Conservation (phyloP, 1,140 invertebrate genomes). For the Ceratosolen solmsi region DNA sequence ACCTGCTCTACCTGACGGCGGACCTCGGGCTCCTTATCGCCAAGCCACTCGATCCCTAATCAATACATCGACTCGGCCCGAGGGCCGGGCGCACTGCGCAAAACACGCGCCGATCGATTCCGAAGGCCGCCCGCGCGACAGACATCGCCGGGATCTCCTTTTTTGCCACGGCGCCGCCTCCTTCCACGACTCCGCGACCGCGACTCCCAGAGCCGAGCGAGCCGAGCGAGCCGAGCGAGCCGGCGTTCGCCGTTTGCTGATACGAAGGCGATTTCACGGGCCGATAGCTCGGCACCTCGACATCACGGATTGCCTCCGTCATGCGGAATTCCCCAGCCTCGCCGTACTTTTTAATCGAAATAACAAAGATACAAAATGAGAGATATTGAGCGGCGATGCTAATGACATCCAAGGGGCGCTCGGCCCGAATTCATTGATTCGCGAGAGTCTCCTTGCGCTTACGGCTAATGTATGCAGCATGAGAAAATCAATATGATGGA, state of each 20-base stretch:
- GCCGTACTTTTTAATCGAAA: too few relatives aligned
- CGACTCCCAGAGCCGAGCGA: not conserved
- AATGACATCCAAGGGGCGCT: too few relatives aligned
- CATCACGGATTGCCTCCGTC: too few relatives aligned
- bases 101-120: slow-evolving; percentile 10
- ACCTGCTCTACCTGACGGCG: slow-evolving; percentile 40
- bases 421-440: not conserved
- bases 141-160: not conserved
- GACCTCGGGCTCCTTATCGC: not conserved
- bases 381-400: not conserved
- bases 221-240: too few relatives aligned
- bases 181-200: not conserved
- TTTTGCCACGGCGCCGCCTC: too few relatives aligned
- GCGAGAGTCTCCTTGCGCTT: not conserved
- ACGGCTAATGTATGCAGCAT: not conserved
- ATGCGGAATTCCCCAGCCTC: too few relatives aligned
- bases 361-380: not conserved
- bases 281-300: too few relatives aligned
- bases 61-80: slow-evolving; percentile 1
- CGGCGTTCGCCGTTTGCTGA: too few relatives aligned
- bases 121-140: not conserved
- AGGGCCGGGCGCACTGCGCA: slow-evolving; percentile 22
- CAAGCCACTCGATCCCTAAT: slow-evolving; percentile 46
- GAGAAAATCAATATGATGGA: slow-evolving; percentile 15
- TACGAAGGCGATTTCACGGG: too few relatives aligned